Percentiles rank a stretch among this genome's conserved stretches.
Evolutionary conservation across 37 sponge, comb jelly and placozoan genomes (phyloP).

Genomic region (Theonella swinhoei): DNA sequence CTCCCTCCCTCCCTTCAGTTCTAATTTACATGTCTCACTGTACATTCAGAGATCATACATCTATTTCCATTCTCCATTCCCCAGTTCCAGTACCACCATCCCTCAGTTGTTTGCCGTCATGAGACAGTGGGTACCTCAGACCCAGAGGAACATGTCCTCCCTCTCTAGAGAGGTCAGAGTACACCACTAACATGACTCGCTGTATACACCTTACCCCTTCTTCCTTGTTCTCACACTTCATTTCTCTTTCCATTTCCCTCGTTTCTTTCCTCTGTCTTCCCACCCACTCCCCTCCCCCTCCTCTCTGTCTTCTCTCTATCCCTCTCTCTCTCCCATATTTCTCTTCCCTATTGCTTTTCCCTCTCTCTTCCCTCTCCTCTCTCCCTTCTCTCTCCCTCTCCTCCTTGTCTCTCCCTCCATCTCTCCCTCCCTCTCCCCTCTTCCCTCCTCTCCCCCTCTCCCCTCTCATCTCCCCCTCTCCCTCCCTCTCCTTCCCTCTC

Average conservation of each 20-base stretch:
- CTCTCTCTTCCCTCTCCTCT: neutral
- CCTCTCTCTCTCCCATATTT: too few species aligned
- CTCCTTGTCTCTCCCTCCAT: neutral
- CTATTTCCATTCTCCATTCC: neutral
- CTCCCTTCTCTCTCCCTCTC: neutral
- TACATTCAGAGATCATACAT: too few species aligned
- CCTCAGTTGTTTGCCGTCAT: constrained; percentile 96
- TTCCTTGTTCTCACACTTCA: too few species aligned
- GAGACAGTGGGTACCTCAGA: constrained; percentile 95
- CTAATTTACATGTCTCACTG: neutral
- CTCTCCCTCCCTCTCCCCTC: neutral
- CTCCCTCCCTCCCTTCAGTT: neutral
- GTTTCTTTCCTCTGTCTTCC: neutral
- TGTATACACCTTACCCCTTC: neutral
- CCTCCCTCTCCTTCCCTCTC: neutral
- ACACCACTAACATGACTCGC: neutral
- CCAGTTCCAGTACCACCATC: constrained; percentile 83
- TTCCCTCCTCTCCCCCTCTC: constrained; percentile 30
- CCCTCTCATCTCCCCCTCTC: neutral
- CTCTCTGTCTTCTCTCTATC: neutral
- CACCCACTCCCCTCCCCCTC: neutral
- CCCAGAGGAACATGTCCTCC: constrained; percentile 80
- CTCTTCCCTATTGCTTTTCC: too few species aligned
- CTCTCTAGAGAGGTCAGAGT: constrained; percentile 82
- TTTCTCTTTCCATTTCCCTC: neutral